These are phyloP conservation scores for Amblyopsis rosae DNA, from an alignment of 2,113 vertebrate species.

Conservation along the genomic window DNA sequence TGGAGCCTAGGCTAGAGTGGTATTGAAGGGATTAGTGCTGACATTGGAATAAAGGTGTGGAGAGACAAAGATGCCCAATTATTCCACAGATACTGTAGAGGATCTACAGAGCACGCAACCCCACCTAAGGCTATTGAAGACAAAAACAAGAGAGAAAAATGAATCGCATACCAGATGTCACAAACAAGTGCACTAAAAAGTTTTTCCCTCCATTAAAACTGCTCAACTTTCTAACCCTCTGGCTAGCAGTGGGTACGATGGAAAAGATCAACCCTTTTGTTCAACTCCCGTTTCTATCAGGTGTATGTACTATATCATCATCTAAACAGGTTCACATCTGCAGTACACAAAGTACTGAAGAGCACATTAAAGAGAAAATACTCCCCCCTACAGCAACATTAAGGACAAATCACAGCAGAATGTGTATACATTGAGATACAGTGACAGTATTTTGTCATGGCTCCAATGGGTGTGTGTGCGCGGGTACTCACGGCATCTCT, in stretches of 20 bases:
- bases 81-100: constrained; percentile 34
- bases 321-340: too few relatives aligned
- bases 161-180: constrained; percentile 13
- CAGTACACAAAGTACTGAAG: too few relatives aligned
- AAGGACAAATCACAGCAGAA: too few relatives aligned
- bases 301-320: background rate
- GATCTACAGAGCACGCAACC: constrained; percentile 29
- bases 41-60: constrained; percentile 1
- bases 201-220: background rate
- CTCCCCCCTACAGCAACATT: too few relatives aligned
- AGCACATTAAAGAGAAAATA: too few relatives aligned
- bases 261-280: too few relatives aligned
- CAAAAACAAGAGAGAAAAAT: background rate
- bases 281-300: too few relatives aligned
- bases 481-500: constrained; percentile 63
- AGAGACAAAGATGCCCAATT: constrained; percentile 60
- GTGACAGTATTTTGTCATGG: background rate
- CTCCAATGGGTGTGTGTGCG: background rate
- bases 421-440: too few relatives aligned
- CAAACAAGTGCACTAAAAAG: constrained; percentile 18
- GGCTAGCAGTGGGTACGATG: too few relatives aligned
- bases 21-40: background rate
- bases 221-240: background rate
- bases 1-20: constrained; percentile 9
- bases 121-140: constrained; percentile 31